Evolutionary conservation across 2,113 vertebrate species (phyloP).

Genomic region (Equus przewalskii): DNA sequence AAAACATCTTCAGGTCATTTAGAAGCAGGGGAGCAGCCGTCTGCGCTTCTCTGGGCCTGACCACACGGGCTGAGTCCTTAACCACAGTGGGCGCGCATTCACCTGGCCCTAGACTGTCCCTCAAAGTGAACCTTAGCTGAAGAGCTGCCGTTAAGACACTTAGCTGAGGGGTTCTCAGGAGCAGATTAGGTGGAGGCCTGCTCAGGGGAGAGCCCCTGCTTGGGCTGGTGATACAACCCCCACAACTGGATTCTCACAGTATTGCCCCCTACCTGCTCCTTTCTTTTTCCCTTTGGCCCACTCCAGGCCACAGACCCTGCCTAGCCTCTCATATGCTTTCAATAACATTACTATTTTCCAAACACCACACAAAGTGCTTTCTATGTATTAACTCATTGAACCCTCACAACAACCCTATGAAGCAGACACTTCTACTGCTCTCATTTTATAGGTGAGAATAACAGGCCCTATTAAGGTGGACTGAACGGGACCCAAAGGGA

Average conservation of each 20-base stretch:
- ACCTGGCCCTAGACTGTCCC: background rate
- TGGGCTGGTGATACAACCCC: background rate
- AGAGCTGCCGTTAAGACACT: background rate
- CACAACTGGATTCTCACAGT: background rate
- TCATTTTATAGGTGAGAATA: background rate
- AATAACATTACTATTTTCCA: background rate
- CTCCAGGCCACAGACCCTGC: background rate
- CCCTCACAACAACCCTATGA: background rate
- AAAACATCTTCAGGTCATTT: constrained; percentile 62
- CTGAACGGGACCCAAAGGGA: background rate
- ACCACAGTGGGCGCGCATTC: background rate
- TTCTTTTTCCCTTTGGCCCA: background rate
- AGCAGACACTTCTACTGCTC: background rate
- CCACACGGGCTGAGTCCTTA: background rate
- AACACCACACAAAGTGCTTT: background rate
- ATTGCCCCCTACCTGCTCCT: background rate
- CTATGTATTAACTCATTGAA: background rate
- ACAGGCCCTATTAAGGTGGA: background rate
- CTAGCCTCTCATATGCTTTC: background rate
- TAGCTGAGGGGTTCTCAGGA: background rate
- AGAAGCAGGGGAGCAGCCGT: background rate
- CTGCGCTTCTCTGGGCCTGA: background rate
- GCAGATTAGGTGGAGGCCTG: background rate
- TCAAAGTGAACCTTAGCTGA: background rate
- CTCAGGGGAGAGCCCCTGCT: background rate